Base-by-base conservation (phyloP, 1,140 invertebrate genomes). In the Trachymyrmex septentrionalis region DNA sequence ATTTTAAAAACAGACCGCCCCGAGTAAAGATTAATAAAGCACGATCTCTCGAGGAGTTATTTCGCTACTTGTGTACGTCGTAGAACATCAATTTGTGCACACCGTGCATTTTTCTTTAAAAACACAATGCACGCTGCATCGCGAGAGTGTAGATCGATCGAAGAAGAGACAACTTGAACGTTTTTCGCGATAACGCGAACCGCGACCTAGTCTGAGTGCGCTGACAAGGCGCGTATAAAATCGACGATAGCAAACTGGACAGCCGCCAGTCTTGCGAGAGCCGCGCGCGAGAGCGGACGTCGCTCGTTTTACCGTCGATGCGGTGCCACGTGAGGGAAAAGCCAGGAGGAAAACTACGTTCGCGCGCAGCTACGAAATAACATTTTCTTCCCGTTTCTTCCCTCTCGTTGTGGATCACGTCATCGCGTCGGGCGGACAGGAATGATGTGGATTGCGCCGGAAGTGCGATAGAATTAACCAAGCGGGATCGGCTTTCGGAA, bases 231-330 rank as follows among this genome's bases (percentile, higher is more conserved):
- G 78, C 78, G 75, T 90, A 91, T 91, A 91, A 91, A 91, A 88
- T 87, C 90, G 87, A 91, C 90, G 90, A 91, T 91, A 91, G 89
- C 75, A 66, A 87, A 57, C 89, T 77, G 85, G 87, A 87, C 85
- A 77, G 84, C 64, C 90, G 90, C 87, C 90, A 91, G 90, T 91
- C 75, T 91, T 84, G 90, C 90, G 89, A 88, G 87, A 91, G 75
- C 87, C 84, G 87, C 76, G 87, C 89, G 87, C 90, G 89, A 86
- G 90, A 91, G 85, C 86, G 90, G 90, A 91, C 85, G 89, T 88
- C 53, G 86, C 71, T 87, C 48, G 88, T 86, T 81, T 48, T 2
- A 90, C 89, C 89, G 86, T 61, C 77, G 87, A 85, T 81, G 84
- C 73, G 85, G 55, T 67, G 86, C 86, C 69, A 84, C 80, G 80